A percentile compares a stretch with the other conserved stretches of the same genome.
These are phyloP conservation scores for Drosophila melanocephala DNA, from an alignment of 2,888 invertebrate species.

Conservation along the genomic window DNA sequence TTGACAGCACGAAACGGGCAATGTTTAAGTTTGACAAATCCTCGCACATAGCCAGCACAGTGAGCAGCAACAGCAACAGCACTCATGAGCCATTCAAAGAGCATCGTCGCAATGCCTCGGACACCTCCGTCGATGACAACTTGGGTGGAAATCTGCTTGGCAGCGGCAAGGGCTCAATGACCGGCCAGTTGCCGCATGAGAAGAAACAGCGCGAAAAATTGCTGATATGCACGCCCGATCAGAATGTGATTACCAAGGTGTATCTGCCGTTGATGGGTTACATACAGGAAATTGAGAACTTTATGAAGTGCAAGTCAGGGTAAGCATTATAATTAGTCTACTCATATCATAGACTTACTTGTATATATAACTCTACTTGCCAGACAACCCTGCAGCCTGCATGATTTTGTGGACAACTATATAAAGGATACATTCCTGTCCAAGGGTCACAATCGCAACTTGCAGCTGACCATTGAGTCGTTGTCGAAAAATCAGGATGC, in stretches of 20 bases:
- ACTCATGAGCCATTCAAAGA: constrained; percentile 74
- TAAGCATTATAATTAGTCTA: constrained; percentile 74
- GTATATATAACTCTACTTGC: constrained; percentile 8
- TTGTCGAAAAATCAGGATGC: constrained; percentile 91
- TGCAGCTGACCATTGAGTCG: constrained; percentile 87
- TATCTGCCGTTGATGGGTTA: constrained; percentile 94
- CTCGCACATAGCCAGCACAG: constrained; percentile 72
- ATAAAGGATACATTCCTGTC: constrained; percentile 94
- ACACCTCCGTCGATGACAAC: constrained; percentile 84
- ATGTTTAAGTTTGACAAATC: constrained; percentile 91
- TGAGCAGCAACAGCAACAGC: constrained; percentile 18
- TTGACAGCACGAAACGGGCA: constrained; percentile 86
- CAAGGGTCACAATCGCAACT: constrained; percentile 88
- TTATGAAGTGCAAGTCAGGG: constrained; percentile 87
- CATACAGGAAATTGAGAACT: constrained; percentile 92
- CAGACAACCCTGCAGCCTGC: constrained; percentile 90
- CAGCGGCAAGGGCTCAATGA: constrained; percentile 70
- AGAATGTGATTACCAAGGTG: constrained; percentile 91
- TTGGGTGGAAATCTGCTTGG: constrained; percentile 65
- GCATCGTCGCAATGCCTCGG: constrained; percentile 85
- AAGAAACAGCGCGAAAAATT: constrained; percentile 87
- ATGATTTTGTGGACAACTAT: constrained; percentile 94
- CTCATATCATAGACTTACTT: neutral
- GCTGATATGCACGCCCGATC: constrained; percentile 91
- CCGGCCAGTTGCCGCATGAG: constrained; percentile 63